A percentile compares a stretch with the other conserved stretches of the same genome.
Evolutionary conservation across 2,797 vertebrate species (phyloP).

Genomic region (Thalassophryne amazonica): DNA sequence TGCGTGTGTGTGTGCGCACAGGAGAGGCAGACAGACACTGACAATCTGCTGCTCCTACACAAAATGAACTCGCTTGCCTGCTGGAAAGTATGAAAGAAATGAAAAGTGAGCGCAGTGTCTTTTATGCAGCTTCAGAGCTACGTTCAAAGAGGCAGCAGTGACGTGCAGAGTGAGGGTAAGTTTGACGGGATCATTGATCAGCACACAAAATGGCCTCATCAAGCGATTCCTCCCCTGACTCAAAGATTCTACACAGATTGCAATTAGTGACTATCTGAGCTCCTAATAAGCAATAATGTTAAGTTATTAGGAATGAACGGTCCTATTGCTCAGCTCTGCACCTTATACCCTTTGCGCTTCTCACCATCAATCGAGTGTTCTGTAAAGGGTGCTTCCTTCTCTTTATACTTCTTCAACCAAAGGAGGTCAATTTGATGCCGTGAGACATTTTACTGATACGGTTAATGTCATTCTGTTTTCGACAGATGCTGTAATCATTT

Average conservation of each 20-base stretch:
- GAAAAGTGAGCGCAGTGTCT: slow-evolving; percentile 74
- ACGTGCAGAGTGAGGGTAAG: slow-evolving; percentile 59
- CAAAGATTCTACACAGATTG: slow-evolving; percentile 68
- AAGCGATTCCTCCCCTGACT: slow-evolving; percentile 76
- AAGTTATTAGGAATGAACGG: slow-evolving; percentile 71
- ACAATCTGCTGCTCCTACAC: slow-evolving; percentile 66
- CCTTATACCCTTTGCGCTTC: slow-evolving; percentile 48
- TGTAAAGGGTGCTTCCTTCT: slow-evolving; percentile 49
- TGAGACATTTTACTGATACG: slow-evolving; percentile 34
- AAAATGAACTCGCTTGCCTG: slow-evolving; percentile 72
- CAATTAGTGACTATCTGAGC: slow-evolving; percentile 74
- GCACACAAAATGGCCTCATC: slow-evolving; percentile 79
- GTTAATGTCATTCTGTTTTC: slow-evolving; percentile 9
- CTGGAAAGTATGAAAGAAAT: slow-evolving; percentile 73
- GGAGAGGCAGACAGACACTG: slow-evolving; percentile 52
- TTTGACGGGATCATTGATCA: slow-evolving; percentile 80
- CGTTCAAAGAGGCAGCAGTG: slow-evolving; percentile 76
- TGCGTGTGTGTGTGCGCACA: slow-evolving; percentile 15
- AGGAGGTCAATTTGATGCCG: slow-evolving; percentile 38
- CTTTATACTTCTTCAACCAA: slow-evolving; percentile 32
- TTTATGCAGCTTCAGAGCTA: slow-evolving; percentile 80
- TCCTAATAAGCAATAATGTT: slow-evolving; percentile 78
- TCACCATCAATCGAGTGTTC: slow-evolving; percentile 38
- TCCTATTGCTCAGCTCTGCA: slow-evolving; percentile 59
- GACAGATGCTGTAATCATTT: slow-evolving; percentile 25